Evolutionary conservation across 2,113 vertebrate genomes (phyloP), one percentile per base, ranked within the genome.

Genomic region (Suncus etruscus): DNA sequence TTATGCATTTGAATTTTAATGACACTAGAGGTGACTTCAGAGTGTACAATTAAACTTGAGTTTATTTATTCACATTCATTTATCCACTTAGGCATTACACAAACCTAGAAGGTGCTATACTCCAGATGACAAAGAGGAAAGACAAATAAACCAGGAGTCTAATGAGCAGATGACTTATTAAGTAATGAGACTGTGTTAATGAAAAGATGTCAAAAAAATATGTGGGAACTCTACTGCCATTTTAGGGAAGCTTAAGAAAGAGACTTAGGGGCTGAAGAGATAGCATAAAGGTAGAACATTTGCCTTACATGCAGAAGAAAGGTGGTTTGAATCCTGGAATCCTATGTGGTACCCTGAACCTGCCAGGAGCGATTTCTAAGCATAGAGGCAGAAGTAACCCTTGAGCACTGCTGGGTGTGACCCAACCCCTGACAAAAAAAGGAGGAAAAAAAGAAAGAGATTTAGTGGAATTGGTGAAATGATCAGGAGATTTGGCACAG

Each of bases 161-260:
- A 63, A 18, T 24, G 27, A 72, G 25, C 1, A 61, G 63, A n/a
- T 8, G 11, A 16, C 22, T 8, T 25, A 61, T 20, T 22, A 61
- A 66, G 32, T 47, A 27, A 31, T n/a, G 16, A 74, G 12, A 61
- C 1, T 6, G 45, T 18, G 6, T 32, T 18, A 0, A 39, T 4
- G 3, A 29, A 66, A 89, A 50, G 32, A 51, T 11, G 2, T 32
- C 5, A 32, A 72, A 58, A 14, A 39, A 22, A 11, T 16, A 18
- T 1, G 14, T 9, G 39, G 31, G 27, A 0, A 9, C 0, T 3
- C n/a, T 32, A 6, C 45, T 24, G 1, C 8, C 32, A 68, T 25
- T 48, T 12, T 81, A 15, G 10, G 1, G 47, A 83, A 32, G 1
- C 0, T 4, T 65, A 3, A 14, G 22, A 8, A 58, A 1, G 22